phyloP scores from a whole-genome alignment of 2,113 vertebrate species.

The Motacilla alba region DNA sequence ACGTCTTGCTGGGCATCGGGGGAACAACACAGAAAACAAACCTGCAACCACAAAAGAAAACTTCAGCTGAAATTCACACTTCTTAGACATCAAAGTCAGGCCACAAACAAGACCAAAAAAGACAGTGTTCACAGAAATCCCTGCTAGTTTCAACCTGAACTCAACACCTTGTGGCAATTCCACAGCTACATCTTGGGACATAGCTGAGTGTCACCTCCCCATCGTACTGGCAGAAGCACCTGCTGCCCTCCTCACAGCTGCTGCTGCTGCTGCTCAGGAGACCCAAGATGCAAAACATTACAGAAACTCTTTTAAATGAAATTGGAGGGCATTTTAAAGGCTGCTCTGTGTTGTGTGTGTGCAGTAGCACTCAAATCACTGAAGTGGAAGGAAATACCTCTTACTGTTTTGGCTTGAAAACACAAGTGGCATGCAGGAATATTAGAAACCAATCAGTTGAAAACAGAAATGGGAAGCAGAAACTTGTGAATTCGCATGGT shows the following conservation, averaged over 20 bases:
- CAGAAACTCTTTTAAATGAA: neutral
- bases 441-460: neutral
- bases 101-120: neutral
- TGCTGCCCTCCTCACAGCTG: neutral
- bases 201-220: neutral
- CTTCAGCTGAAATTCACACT: neutral
- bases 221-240: rapidly evolving
- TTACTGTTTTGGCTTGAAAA: neutral
- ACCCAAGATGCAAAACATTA: neutral
- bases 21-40: neutral
- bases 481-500: neutral
- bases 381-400: neutral
- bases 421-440: neutral
- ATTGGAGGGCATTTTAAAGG: neutral
- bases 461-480: neutral
- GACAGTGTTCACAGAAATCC: neutral
- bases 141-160: neutral
- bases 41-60: neutral
- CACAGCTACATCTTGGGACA: neutral
- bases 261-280: neutral
- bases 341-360: neutral
- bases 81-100: neutral
- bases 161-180: neutral
- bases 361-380: rapidly evolving
- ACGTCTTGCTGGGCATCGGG: neutral